Evolutionary conservation across 2,113 vertebrate species (phyloP).

Genomic region (Microcebus murinus): DNA sequence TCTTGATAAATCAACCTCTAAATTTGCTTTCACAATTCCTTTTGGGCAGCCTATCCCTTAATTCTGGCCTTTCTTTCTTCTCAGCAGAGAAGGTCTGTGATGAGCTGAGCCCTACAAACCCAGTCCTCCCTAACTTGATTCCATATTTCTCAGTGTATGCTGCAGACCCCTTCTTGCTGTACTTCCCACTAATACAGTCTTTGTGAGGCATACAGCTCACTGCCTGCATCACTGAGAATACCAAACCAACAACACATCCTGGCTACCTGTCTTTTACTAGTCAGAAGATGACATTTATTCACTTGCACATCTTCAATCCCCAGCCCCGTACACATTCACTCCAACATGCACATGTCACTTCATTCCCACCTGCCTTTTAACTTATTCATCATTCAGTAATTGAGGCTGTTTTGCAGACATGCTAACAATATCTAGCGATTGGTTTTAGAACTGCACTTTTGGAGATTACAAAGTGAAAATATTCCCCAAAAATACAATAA

Average conservation of each 20-base stretch:
- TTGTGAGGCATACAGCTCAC: not conserved
- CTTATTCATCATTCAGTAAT: not conserved
- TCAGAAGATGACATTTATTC: not conserved
- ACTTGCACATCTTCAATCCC: not conserved
- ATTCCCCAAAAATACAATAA: conserved; percentile 2
- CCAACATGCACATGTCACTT: not conserved
- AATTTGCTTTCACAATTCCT: not conserved
- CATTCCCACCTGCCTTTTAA: not conserved
- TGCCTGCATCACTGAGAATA: not conserved
- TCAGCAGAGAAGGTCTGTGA: not conserved
- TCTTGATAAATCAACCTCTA: not conserved
- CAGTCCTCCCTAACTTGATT: not conserved
- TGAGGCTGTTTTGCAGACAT: not conserved
- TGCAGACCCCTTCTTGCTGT: not conserved
- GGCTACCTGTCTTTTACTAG: not conserved
- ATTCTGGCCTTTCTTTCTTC: not conserved
- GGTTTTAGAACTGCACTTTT: conserved; percentile 23
- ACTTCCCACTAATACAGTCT: not conserved
- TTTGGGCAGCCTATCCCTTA: not conserved
- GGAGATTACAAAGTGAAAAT: not conserved
- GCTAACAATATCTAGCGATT: not conserved
- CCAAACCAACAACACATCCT: not conserved
- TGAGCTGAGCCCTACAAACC: not conserved
- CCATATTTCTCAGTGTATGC: not conserved
- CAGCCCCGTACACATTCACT: not conserved